Evolutionary conservation across 1,140 invertebrate species (phyloP).

Genomic region (Ladona fulva): DNA sequence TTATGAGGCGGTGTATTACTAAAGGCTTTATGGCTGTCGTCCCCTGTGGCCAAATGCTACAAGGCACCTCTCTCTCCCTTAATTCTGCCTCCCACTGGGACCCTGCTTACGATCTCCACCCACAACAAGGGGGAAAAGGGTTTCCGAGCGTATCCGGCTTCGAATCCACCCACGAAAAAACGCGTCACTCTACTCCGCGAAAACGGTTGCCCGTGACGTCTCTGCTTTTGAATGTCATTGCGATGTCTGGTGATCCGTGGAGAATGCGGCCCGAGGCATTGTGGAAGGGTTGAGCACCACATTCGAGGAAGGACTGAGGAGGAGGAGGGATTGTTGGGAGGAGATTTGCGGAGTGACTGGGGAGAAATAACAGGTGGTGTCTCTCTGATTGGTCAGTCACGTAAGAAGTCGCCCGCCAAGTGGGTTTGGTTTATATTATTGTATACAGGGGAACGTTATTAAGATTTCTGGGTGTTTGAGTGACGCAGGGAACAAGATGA

Average conservation of each 20-base stretch:
- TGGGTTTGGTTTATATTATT: too few relatives aligned
- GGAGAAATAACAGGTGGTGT: background rate
- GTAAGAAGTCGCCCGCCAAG: too few relatives aligned
- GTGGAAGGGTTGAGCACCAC: too few relatives aligned
- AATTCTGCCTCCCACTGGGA: background rate
- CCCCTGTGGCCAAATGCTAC: background rate
- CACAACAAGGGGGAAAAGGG: background rate
- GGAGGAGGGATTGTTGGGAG: background rate
- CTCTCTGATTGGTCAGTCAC: too few relatives aligned
- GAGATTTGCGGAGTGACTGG: background rate
- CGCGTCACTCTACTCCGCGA: background rate
- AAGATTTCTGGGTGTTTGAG: too few relatives aligned
- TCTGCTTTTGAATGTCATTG: too few relatives aligned
- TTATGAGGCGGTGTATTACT: constrained; percentile 1
- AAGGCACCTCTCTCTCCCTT: background rate
- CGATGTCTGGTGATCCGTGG: too few relatives aligned
- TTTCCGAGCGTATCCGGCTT: background rate
- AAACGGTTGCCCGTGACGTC: too few relatives aligned
- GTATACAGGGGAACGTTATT: too few relatives aligned
- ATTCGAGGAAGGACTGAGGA: too few relatives aligned
- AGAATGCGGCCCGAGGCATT: too few relatives aligned
- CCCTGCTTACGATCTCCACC: background rate
- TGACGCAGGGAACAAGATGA: too few relatives aligned
- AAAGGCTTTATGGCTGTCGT: background rate
- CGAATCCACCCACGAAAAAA: background rate